Evolutionary conservation across 2,113 vertebrate genomes (phyloP), one percentile per base, ranked within the genome.

Genomic region (Seriola aureovittata): DNA sequence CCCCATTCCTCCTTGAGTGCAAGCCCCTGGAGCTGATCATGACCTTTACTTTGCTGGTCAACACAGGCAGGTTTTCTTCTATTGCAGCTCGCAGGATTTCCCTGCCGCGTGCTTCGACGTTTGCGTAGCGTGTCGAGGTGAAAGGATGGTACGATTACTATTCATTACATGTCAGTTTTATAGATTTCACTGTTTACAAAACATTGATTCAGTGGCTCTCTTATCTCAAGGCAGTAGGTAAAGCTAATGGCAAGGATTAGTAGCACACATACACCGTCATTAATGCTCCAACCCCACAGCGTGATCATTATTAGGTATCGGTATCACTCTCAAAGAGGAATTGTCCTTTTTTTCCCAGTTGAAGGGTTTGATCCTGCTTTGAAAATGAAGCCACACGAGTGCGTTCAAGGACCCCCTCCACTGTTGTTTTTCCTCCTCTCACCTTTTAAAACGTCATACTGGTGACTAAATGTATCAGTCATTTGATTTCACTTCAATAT

Each of bases 11-110:
- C 19, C 69, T 64, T 68, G 19, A n/a, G 74, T 13, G 29, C 40
- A 42, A 71, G 70, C 87, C 87, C 29, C 87, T 21, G 25, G 29
- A 84, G 85, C 66, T 50, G 66, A 70, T 46, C 29, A 1, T 85
- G 84, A 88, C 82, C 73, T 91, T 88, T 81, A 21, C 78, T 59
- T 48, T 60, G 36, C 25, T 10, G 12, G 5, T 17, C 58, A 64
- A 23, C 38, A 40, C 71, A 23, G 32, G 40, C 72, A 16, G 17
- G 46, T 38, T 16, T 42, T 8, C 4, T 4, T 48, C 17, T 44
- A 2, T 16, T 13, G 36, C 25, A 64, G 55, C 52, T 57, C 25
- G 8, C 42, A 57, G 52, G 38, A 81, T 59, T 64, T 44, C 46
- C 65, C 42, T 4, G 38, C 63, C n/a, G 38, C 29, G 17, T 50